Evolutionary conservation across 2,888 invertebrate species (phyloP).

Genomic region (Ephialtes manifestator): DNA sequence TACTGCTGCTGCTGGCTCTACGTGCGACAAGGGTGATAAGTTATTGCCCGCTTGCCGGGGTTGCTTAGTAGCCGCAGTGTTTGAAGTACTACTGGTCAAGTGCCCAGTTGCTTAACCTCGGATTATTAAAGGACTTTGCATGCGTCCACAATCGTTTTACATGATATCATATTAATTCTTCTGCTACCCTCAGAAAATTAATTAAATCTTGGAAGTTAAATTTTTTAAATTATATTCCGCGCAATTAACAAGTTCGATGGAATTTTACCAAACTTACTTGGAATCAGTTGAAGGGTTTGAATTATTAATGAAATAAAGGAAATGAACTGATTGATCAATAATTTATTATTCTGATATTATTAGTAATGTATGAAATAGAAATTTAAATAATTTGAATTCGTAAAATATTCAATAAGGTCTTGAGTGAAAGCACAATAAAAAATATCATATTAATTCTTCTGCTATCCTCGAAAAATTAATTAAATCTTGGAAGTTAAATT

Average conservation of each 20-base stretch:
- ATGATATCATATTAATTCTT: neutral
- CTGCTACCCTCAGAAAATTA: neutral
- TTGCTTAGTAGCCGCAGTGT: constrained; percentile 77
- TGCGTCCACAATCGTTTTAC: constrained; percentile 17
- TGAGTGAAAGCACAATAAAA: too few relatives aligned
- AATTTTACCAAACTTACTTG: neutral
- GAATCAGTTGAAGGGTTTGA: neutral
- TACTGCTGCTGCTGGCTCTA: constrained; percentile 33
- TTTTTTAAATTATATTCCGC: neutral
- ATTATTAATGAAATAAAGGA: neutral
- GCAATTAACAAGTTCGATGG: neutral
- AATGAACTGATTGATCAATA: too few relatives aligned
- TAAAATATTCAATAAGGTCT: too few relatives aligned
- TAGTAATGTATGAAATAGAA: too few relatives aligned
- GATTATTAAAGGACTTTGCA: constrained; percentile 51
- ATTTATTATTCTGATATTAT: too few relatives aligned
- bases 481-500: too few relatives aligned
- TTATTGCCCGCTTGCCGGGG: constrained; percentile 80
- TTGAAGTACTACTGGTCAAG: constrained; percentile 64
- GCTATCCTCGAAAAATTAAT: too few relatives aligned
- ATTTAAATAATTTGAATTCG: too few relatives aligned
- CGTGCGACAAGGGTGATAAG: constrained; percentile 80
- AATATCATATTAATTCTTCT: too few relatives aligned
- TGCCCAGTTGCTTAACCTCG: constrained; percentile 54
- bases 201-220: neutral